Conservation (phyloP, 2,113 vertebrate genomes). For the Pungitius pungitius region DNA sequence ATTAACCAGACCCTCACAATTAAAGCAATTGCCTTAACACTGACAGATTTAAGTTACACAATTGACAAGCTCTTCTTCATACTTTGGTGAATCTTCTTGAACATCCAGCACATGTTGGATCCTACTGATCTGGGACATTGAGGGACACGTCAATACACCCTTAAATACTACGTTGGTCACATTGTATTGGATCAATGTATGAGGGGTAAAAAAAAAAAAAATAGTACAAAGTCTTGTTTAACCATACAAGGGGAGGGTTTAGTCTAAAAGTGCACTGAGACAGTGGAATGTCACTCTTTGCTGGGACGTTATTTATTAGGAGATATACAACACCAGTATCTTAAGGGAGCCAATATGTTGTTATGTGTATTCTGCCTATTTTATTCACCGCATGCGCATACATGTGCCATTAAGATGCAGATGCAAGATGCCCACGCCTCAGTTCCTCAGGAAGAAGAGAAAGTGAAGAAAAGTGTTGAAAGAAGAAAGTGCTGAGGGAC, state of each 20-base stretch:
- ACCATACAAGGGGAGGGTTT: background rate
- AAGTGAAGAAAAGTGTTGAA: constrained; percentile 21
- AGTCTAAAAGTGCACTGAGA: background rate
- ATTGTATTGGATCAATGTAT: background rate
- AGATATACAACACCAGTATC: constrained; percentile 3
- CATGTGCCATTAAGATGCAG: constrained; percentile 13
- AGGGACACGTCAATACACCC: background rate
- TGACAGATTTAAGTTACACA: background rate
- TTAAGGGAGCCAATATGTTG: constrained; percentile 4
- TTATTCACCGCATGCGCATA: background rate
- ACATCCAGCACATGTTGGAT: background rate
- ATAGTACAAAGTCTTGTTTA: background rate
- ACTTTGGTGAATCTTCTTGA: background rate
- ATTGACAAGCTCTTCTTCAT: background rate
- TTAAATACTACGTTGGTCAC: background rate
- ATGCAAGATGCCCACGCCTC: constrained; percentile 7
- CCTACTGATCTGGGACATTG: background rate
- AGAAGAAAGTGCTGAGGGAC: constrained; percentile 15
- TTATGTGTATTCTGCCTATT: constrained; percentile 22
- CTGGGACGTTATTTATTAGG: constrained; percentile 1
- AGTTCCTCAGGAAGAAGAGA: constrained; percentile 13
- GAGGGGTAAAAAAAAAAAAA: background rate
- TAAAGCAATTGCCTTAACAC: background rate
- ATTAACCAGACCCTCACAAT: constrained; percentile 19
- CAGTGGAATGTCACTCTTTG: background rate